These are phyloP conservation scores for Lottia gigantea DNA, from an alignment of 2,888 invertebrate species.

Conservation along the genomic window DNA sequence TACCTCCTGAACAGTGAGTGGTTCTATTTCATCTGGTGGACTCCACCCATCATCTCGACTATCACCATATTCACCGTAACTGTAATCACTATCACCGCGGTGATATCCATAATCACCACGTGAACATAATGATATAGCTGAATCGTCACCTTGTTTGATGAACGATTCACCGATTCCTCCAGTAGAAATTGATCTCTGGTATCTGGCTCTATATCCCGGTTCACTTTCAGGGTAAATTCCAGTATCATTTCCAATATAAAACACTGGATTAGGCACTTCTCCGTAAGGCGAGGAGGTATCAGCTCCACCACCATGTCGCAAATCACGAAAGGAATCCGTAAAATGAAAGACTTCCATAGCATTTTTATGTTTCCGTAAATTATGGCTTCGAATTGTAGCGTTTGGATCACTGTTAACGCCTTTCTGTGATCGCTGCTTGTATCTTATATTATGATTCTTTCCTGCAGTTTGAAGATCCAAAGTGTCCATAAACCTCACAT, in stretches of 20 bases:
- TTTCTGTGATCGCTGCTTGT: conserved; percentile 43
- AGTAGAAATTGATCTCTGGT: conserved; percentile 36
- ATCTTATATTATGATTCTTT: background rate
- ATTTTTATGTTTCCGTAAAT: conserved; percentile 46
- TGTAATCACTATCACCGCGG: conserved; percentile 56
- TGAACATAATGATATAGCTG: conserved; percentile 55
- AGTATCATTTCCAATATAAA: conserved; percentile 16
- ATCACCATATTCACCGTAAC: conserved; percentile 54
- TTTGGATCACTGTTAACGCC: conserved; percentile 48
- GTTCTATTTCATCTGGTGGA: conserved; percentile 54
- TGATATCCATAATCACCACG: conserved; percentile 52
- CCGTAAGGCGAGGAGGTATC: background rate
- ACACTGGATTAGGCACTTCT: background rate
- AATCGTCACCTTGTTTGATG: conserved; percentile 54
- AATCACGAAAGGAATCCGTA: conserved; percentile 39
- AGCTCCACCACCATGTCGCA: conserved; percentile 3
- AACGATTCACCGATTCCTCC: conserved; percentile 44
- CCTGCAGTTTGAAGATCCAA: conserved; percentile 27
- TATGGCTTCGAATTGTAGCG: conserved; percentile 57
- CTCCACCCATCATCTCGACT: conserved; percentile 54
- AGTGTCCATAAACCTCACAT: conserved; percentile 29
- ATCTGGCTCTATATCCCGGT: conserved; percentile 31
- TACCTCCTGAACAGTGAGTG: conserved; percentile 57
- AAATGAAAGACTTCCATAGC: conserved; percentile 54
- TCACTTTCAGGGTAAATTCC: conserved; percentile 50